Evolutionary conservation across 30 jellyfish, hydroid and myxozoan genomes (phyloP).

Genomic region (Hydra vulgaris): DNA sequence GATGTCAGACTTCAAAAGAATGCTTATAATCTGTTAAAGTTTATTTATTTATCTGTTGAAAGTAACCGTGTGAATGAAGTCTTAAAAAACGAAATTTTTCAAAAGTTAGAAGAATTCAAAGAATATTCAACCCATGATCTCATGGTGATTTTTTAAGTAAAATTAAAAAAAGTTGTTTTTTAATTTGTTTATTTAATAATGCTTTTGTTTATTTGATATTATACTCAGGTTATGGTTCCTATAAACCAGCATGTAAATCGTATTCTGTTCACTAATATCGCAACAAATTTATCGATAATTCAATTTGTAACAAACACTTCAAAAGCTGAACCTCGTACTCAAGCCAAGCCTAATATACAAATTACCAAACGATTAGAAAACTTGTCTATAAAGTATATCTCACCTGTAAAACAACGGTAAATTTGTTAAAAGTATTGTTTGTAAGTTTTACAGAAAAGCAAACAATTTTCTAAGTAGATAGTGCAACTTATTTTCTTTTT

Average conservation of each 20-base stretch:
- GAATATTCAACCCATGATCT: not conserved
- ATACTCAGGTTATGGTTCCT: not conserved
- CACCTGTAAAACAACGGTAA: not conserved
- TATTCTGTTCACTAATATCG: not conserved
- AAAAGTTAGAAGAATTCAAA: not conserved
- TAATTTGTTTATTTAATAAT: not conserved
- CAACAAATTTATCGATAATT: constrained; percentile 17
- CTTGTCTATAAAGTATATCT: not conserved
- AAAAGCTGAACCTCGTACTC: not conserved
- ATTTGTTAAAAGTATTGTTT: not conserved
- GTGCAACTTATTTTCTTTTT: no score
- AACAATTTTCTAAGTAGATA: no score
- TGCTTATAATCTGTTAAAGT: not conserved
- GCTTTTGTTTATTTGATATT: no score
- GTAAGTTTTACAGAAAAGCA: no score
- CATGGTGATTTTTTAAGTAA: not conserved
- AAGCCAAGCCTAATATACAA: not conserved
- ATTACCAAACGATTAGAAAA: not conserved
- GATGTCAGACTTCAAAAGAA: not conserved
- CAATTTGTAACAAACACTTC: not conserved
- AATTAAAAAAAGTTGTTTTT: no score
- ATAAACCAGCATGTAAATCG: constrained; percentile 5
- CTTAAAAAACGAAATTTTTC: not conserved
- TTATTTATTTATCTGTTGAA: not conserved
- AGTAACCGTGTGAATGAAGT: not conserved